Evolutionary conservation across 2,888 invertebrate species (phyloP), one percentile per base, ranked within the genome.

Genomic region (Leptarthrus brevirostris): DNA sequence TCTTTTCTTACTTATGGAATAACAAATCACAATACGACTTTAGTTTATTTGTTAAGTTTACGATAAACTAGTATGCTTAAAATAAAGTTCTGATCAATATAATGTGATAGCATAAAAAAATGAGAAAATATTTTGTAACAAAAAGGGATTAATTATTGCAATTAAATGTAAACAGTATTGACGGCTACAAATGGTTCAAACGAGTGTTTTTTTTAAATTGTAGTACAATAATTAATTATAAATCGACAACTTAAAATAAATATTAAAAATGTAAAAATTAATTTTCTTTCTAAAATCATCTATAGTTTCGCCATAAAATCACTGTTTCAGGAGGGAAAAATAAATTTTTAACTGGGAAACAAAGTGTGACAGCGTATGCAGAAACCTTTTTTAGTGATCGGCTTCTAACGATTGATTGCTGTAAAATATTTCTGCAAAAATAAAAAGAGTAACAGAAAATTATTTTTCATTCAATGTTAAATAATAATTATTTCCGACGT

Each of bases 361-460:
- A 30, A n/a, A 30, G 10, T 64, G 20, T 64, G 22, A 44, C 22
- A 64, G 64, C 44, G 44, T 64, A 12, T 64, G 8, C 16, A 44
- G 24, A 64, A 44, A 12, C 44, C 44, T 18, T 44, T 44, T 64
- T 10, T 22, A n/a, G 44, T 3, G 34, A 69, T 66, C 69, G 70
- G 14, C 69, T 47, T 74, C 76, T 75, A 78, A 76, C 77, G 77
- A 76, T 77, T 76, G 18, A 75, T 54, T 75, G 78, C 77, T 75
- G 78, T 52, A 61, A 78, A 49, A 74, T 76, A 77, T 78, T 77
- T 78, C 78, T 78, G 78, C 30, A 74, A 74, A 69, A 54, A 26
- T 24, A 54, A 71, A 30, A 34, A 52, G n/a, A 49, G 14, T 16
- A 49, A 66, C n/a, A 18, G n/a, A 58, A 16, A 66, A 66, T 44